A percentile compares a stretch with the other conserved stretches of the same genome.
Conservation (phyloP, 1,140 invertebrate genomes). For the Drosophila sucinea region DNA sequence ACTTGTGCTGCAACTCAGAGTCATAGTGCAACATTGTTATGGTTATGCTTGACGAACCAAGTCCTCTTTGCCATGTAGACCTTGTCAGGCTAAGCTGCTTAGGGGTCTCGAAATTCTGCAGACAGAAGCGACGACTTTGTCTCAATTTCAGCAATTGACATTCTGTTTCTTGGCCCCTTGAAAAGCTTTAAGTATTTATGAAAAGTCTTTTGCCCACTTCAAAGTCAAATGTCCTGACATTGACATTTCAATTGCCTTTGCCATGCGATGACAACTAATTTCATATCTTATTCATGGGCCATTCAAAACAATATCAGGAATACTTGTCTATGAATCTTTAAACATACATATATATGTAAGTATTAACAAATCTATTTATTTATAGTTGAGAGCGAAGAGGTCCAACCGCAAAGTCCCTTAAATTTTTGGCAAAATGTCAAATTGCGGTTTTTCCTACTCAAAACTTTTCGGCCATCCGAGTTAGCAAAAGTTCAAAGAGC, state of each 20-base stretch:
- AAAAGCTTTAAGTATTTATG: conserved; percentile 63
- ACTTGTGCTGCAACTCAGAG: conserved; percentile 8
- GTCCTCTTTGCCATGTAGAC: conserved; percentile 1
- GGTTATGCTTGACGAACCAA: conserved; percentile 60
- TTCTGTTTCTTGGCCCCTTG: conserved; percentile 20
- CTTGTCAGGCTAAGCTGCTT: conserved; percentile 61
- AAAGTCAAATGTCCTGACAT: conserved; percentile 46
- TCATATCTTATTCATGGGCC: conserved; percentile 27
- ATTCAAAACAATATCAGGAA: conserved; percentile 27
- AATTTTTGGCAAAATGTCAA: conserved; percentile 82
- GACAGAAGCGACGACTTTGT: conserved; percentile 29
- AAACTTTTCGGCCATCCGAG: conserved; percentile 52
- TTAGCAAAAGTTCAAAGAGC: conserved; percentile 77
- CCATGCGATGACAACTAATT: conserved; percentile 23
- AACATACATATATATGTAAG: not conserved
- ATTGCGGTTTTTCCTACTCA: conserved; percentile 56
- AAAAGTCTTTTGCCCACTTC: conserved; percentile 41
- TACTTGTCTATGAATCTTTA: conserved; percentile 6
- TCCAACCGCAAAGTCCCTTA: conserved; percentile 57
- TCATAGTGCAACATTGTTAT: conserved; percentile 69
- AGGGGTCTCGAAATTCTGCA: conserved; percentile 13
- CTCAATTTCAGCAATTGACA: conserved; percentile 69
- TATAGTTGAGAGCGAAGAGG: conserved; percentile 21
- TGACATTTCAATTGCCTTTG: conserved; percentile 53
- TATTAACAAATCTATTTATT: conserved; percentile 31